A percentile compares a stretch with the other conserved stretches of the same genome.
Evolutionary conservation across 2,797 vertebrate genomes (phyloP).

Genomic region (Rhinogobio ventralis): DNA sequence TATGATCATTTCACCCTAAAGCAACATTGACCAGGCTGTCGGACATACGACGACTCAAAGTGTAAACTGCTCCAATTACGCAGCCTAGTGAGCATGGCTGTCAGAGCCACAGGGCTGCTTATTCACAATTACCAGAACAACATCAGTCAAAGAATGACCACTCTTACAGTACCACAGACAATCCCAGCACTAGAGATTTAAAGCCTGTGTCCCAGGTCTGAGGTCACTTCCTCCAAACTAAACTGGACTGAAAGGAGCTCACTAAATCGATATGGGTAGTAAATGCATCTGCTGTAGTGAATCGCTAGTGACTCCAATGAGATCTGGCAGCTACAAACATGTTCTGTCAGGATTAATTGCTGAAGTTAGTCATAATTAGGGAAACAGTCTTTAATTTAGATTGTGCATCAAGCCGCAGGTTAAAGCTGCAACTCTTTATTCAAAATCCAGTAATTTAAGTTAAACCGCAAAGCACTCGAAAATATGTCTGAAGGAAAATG

Average conservation of each 20-base stretch:
- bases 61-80: slow-evolving; percentile 49
- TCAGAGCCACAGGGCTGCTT: slow-evolving; percentile 33
- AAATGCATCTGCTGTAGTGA: neutral
- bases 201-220: neutral
- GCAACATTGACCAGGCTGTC: slow-evolving; percentile 24
- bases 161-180: neutral
- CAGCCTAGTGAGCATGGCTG: slow-evolving; percentile 32
- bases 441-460: slow-evolving; percentile 3
- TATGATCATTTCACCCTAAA: slow-evolving; percentile 15
- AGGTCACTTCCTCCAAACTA: neutral
- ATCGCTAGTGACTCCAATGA: neutral
- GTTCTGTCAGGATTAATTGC: slow-evolving; percentile 41
- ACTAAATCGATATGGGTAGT: neutral
- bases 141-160: slow-evolving; percentile 7
- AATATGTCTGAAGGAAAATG: no score
- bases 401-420: neutral
- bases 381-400: slow-evolving; percentile 12
- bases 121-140: slow-evolving; percentile 44
- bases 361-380: slow-evolving; percentile 30
- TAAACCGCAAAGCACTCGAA: slow-evolving; percentile 66
- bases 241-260: neutral
- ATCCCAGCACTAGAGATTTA: neutral
- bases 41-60: slow-evolving; percentile 28
- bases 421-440: slow-evolving; percentile 17
- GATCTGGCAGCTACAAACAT: slow-evolving; percentile 28